Evolutionary conservation across 2,113 vertebrate species (phyloP).

Genomic region (Muscicapa adusta): DNA sequence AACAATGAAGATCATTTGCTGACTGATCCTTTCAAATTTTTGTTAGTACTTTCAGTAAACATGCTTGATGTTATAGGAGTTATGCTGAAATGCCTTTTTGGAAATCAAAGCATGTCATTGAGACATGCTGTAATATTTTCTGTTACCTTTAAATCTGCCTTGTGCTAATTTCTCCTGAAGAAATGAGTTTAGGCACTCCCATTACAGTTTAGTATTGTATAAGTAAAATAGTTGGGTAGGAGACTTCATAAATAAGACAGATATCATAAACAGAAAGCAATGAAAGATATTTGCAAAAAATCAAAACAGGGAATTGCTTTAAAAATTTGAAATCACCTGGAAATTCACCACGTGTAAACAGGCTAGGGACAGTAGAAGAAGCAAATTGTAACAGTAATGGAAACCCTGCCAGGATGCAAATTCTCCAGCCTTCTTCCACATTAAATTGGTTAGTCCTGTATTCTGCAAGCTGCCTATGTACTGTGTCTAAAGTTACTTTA

Average conservation of each 20-base stretch:
- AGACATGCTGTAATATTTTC: not conserved
- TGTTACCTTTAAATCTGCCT: not conserved
- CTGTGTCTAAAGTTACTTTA: not conserved
- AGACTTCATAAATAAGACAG: not conserved
- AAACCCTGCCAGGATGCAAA: not conserved
- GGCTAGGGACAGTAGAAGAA: not conserved
- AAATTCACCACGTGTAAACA: not conserved
- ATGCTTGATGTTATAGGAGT: not conserved
- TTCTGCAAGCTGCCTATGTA: not conserved
- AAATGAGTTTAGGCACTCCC: not conserved
- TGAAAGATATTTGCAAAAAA: not conserved
- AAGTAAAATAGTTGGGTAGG: not conserved
- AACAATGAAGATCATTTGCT: not conserved
- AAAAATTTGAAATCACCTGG: not conserved
- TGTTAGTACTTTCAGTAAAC: not conserved
- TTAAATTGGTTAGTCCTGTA: not conserved
- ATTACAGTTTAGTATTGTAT: not conserved
- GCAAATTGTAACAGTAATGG: not conserved
- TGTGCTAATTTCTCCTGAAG: not conserved
- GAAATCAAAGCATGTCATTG: not conserved
- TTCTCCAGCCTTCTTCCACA: not conserved
- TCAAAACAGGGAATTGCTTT: not conserved
- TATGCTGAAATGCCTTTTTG: not conserved
- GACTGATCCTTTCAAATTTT: not conserved
- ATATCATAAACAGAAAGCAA: not conserved